Percentiles rank a stretch among this genome's conserved stretches.
phyloP scores from a whole-genome alignment of 2,888 invertebrate genomes.

The Lepidochrysops patricia region DNA sequence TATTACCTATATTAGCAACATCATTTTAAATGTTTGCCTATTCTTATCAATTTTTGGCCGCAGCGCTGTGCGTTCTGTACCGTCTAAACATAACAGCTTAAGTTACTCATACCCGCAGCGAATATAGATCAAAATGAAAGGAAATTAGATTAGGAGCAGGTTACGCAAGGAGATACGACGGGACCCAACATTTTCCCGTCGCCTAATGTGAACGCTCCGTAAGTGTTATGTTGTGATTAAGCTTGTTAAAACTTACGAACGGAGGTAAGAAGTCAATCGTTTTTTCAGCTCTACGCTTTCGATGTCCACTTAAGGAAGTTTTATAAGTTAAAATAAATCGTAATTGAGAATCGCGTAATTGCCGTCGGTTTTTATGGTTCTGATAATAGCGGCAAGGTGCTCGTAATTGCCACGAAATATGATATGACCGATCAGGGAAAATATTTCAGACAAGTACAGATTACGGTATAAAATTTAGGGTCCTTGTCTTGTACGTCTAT shows the following conservation, averaged over 20 bases:
- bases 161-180: background rate
- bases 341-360: background rate
- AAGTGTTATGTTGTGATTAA: conserved; percentile 9
- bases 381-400: background rate
- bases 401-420: background rate
- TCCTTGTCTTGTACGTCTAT: too few relatives aligned
- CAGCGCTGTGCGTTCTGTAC: too few relatives aligned
- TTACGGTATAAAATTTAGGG: background rate
- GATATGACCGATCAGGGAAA: background rate
- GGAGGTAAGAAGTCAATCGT: background rate
- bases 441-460: background rate
- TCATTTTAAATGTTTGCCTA: too few relatives aligned
- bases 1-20: too few relatives aligned
- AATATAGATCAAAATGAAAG: background rate
- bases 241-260: conserved; percentile 7
- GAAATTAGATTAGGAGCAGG: background rate
- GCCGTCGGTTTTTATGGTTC: background rate
- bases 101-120: background rate
- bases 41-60: too few relatives aligned
- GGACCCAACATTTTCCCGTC: background rate
- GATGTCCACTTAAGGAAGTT: background rate
- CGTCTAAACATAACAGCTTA: too few relatives aligned
- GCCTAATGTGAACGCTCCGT: background rate
- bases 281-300: background rate
- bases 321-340: conserved; percentile 1